Conservation (phyloP, 2,113 vertebrate genomes). For the Phodopus roborovskii region DNA sequence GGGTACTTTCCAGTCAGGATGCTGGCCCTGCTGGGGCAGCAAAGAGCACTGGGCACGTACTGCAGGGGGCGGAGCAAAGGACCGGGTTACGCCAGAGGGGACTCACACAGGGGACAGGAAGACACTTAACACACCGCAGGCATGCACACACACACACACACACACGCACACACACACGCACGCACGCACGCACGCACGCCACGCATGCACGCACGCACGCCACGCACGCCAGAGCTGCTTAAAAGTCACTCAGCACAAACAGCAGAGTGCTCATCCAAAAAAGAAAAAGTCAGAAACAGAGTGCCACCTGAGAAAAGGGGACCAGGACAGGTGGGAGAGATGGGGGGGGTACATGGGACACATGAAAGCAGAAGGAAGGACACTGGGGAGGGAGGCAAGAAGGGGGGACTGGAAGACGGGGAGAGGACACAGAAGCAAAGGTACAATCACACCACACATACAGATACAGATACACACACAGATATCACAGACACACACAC, state of each 20-base stretch:
- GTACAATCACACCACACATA: too few species aligned
- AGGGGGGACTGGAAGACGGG: background rate
- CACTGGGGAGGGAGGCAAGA: background rate
- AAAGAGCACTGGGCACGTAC: conserved; percentile 98
- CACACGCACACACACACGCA: too few species aligned
- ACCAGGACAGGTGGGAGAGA: too few species aligned
- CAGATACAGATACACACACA: too few species aligned
- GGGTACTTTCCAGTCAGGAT: conserved; percentile 98
- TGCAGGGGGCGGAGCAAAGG: conserved; percentile 76
- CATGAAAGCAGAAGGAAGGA: background rate
- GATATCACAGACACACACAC: too few species aligned
- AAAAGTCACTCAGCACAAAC: background rate
- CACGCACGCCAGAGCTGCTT: background rate
- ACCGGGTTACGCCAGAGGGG: background rate
- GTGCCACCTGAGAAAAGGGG: background rate
- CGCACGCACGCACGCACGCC: too few species aligned
- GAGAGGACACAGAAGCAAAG: background rate
- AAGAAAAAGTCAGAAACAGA: background rate
- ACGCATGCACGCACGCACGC: too few species aligned
- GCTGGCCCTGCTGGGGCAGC: conserved; percentile 97
- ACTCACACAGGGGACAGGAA: background rate
- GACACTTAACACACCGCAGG: background rate
- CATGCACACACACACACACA: too few species aligned
- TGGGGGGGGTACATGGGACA: too few species aligned
- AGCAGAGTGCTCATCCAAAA: background rate